Percentiles rank a stretch among this genome's conserved stretches.
Conservation (phyloP, 2,888 invertebrate genomes). For the Tipula vernalis region DNA sequence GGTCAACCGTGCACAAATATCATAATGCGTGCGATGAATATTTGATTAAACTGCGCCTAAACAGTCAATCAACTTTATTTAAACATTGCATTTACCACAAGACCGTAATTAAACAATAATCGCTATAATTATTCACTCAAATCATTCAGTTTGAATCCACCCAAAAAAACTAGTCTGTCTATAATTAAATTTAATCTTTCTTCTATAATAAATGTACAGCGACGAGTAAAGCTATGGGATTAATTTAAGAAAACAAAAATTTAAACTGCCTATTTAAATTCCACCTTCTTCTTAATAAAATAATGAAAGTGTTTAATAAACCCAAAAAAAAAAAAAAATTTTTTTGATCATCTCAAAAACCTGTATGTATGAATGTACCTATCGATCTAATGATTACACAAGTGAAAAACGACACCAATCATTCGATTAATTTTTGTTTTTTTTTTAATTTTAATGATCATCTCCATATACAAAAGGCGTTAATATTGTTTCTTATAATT, state of each 20-base stretch:
- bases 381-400: neutral
- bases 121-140: constrained; percentile 4
- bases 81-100: neutral
- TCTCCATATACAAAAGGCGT: neutral
- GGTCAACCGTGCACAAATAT: neutral
- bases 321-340: neutral
- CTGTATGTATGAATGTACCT: neutral
- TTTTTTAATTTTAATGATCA: neutral
- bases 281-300: neutral
- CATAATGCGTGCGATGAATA: neutral
- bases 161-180: neutral
- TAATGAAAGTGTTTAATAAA: neutral
- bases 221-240: neutral
- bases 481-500: neutral
- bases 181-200: neutral
- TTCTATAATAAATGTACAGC: neutral
- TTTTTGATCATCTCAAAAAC: neutral
- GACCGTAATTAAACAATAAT: neutral
- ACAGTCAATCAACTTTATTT: neutral
- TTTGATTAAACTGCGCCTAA: neutral
- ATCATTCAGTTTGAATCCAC: neutral
- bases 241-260: neutral
- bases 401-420: constrained; percentile 4
- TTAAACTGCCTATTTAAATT: neutral
- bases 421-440: neutral